Conservation (phyloP, 2,113 vertebrate species). For the Synodontis membranacea region DNA sequence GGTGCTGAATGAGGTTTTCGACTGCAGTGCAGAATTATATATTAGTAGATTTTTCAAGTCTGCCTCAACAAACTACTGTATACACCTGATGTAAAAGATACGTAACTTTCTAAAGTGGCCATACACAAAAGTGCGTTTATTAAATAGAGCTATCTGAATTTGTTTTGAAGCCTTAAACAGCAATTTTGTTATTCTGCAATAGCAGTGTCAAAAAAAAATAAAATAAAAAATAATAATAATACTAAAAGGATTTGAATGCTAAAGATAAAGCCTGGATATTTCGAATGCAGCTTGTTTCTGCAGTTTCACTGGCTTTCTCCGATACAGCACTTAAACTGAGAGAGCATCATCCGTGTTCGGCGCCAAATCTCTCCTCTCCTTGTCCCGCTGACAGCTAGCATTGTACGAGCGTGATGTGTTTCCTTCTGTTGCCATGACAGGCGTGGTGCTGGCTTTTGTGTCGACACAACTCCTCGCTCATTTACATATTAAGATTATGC, state of each 20-base stretch:
- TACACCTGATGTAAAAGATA: neutral
- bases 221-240: too few relatives aligned
- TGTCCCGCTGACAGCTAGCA: constrained; percentile 39
- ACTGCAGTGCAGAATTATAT: neutral
- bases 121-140: neutral
- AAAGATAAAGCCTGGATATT: neutral
- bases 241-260: neutral
- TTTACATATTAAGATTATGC: constrained; percentile 66
- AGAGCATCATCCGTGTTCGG: constrained; percentile 13
- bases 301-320: constrained; percentile 20
- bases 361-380: constrained; percentile 48
- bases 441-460: constrained; percentile 62
- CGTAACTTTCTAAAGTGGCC: neutral
- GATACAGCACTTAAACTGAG: constrained; percentile 32
- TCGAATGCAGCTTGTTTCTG: neutral
- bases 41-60: neutral
- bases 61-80: neutral
- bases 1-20: neutral
- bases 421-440: constrained; percentile 60
- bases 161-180: neutral
- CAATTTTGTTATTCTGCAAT: neutral
- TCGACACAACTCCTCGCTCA: constrained; percentile 68
- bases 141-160: neutral
- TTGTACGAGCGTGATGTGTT: constrained; percentile 57
- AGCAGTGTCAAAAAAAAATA: neutral